Evolutionary conservation across 2,797 vertebrate genomes (phyloP), one percentile per base, ranked within the genome.

Genomic region (Microchirus variegatus): DNA sequence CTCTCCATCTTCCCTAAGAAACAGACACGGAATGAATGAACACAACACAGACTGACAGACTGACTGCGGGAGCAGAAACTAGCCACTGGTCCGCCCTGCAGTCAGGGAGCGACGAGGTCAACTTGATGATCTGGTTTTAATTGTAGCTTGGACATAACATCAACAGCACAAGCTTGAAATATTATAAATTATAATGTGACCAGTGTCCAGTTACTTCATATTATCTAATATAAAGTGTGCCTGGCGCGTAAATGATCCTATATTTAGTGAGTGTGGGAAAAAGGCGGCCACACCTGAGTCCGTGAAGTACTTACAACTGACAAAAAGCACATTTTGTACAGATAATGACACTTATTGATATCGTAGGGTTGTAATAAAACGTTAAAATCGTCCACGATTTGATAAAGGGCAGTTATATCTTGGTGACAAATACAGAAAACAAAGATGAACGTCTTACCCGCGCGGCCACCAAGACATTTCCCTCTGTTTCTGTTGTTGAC

Each of bases 1-100:
- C 53, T 99, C 96, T 47, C 90, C 92, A 5, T 98, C 97, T 68
- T 98, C 97, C 3, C 97, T 99, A 75, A 46, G 56, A 63, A 48
- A 58, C 48, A 63, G 26, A 70, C 70, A 53, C 10, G 40, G 43
- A 36, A 22, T 66, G 42, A 5, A 61, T 1, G 1, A 14, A 26
- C 7, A 45, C 42, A 26, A 53, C 15, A n/a, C n/a, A n/a, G 11
- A 7, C 26, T 31, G 11, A 41, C 40, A 10, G 10, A 18, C 44
- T 15, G 26, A 37, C 50, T 31, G 31, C 8, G 11, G 9, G 13
- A 3, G 18, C 45, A 75, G 36, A 46, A 61, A 35, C 16, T 45
- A 26, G 41, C 18, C 4, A 8, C 41, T 4, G 58, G 15, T 26
- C 46, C 45, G 13, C 62, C 56, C 41, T 58, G 12, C 6, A 2